Evolutionary conservation across 2,113 vertebrate genomes (phyloP), one percentile per base, ranked within the genome.

Genomic region (Hippocampus abdominalis): DNA sequence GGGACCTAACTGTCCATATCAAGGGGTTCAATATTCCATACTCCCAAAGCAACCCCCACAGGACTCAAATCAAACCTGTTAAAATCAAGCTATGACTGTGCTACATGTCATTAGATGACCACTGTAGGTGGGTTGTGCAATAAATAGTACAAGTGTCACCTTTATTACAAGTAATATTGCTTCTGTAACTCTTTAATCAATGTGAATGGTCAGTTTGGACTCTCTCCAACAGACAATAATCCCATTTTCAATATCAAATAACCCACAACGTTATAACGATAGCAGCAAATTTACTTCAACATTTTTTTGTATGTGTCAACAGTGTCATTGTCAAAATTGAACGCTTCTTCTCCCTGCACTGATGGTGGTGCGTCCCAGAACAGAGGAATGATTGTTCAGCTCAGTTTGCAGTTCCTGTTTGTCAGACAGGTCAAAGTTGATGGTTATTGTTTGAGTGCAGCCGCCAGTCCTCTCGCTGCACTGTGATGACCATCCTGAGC

Each of bases 361-460:
- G 69, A 56, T 67, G 48, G 76, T 66, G 74, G 36, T 25, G 67
- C 36, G 78, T 76, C 56, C 12, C 71, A 54, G 61, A 73, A 89
- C 86, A 89, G 77, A 86, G 84, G 56, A 74, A 72, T 53, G 76
- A 87, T 87, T 88, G 89, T 87, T 88, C 81, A 64, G 80, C 72
- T 56, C 76, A 60, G 78, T 86, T 82, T 84, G 82, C 81, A 75
- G 77, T 78, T 36, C 72, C 74, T 70, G 84, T 82, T 88, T 89
- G 87, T 88, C 86, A 77, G 80, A 73, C 70, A 62, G 87, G 87
- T 90, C 86, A 89, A 87, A 85, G 87, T 84, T 83, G 76, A 46
- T 39, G 4, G 76, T 81, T 74, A 79, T 81, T 87, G 79, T 86
- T 64, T 77, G 81, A 81, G 77, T 60, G 64, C 84, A 73, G 79